Evolutionary conservation across 2,888 invertebrate genomes (phyloP).

Genomic region (Dynastes grantii): DNA sequence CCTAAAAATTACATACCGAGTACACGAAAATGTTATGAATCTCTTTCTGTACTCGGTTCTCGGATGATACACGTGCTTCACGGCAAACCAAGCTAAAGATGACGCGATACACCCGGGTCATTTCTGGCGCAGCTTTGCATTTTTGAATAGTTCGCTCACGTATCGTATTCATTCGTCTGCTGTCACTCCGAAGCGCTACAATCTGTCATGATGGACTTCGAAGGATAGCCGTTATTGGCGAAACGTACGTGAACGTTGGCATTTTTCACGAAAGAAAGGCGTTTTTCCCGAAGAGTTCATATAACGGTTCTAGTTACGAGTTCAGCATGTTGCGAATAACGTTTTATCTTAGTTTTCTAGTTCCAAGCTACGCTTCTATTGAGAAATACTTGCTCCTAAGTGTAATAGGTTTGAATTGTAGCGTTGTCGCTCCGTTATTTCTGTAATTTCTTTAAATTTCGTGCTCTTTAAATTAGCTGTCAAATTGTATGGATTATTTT

Average conservation of each 20-base stretch:
- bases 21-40: not conserved
- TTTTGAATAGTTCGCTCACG: constrained; percentile 31
- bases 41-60: not conserved
- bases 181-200: not conserved
- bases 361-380: too few relatives aligned
- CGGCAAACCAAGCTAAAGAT: too few relatives aligned
- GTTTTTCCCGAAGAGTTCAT: too few relatives aligned
- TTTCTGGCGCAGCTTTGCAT: constrained; percentile 3
- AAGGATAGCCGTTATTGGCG: not conserved
- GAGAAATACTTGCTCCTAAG: too few relatives aligned
- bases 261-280: not conserved
- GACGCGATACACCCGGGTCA: not conserved
- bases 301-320: too few relatives aligned
- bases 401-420: too few relatives aligned
- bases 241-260: not conserved
- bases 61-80: not conserved
- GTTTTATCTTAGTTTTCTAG: too few relatives aligned
- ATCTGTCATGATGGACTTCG: not conserved
- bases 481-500: too few relatives aligned
- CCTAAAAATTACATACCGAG: constrained; percentile 1
- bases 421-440: too few relatives aligned
- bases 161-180: constrained; percentile 17
- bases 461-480: too few relatives aligned
- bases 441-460: too few relatives aligned
- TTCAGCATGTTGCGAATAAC: too few relatives aligned